Conservation (phyloP, 2,888 invertebrate genomes). For the Anthrax anthrax region DNA sequence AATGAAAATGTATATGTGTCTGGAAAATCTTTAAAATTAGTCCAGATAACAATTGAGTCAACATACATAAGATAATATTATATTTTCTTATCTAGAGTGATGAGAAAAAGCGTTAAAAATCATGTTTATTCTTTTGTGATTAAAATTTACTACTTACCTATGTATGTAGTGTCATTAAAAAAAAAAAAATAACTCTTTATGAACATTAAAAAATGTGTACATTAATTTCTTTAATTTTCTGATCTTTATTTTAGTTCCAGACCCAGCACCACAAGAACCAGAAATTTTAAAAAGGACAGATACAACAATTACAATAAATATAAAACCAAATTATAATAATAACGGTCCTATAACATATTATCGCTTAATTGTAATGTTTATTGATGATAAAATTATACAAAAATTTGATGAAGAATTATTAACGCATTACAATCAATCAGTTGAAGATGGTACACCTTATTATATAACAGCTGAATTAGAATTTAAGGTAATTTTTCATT, state of each 20-base stretch:
- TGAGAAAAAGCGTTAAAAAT: no score
- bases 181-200: no score
- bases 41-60: no score
- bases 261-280: slow-evolving; percentile 56
- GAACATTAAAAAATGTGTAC: neutral
- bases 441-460: slow-evolving; percentile 52
- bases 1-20: no score
- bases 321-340: slow-evolving; percentile 53
- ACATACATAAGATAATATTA: no score
- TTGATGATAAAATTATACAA: slow-evolving; percentile 51
- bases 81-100: no score
- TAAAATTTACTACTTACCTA: no score
- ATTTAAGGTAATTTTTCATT: slow-evolving; percentile 24
- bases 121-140: no score
- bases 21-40: no score
- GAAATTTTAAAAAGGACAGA: slow-evolving; percentile 45
- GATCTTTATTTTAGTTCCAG: slow-evolving; percentile 33
- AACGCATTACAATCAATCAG: slow-evolving; percentile 51
- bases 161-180: no score
- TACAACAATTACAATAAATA: slow-evolving; percentile 47
- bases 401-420: slow-evolving; percentile 46
- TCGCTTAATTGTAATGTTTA: slow-evolving; percentile 49
- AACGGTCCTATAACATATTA: slow-evolving; percentile 68
- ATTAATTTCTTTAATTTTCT: neutral
- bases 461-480: slow-evolving; percentile 72